Evolutionary conservation across 1,140 invertebrate species (phyloP).

Genomic region (Drosophila equinoxialis): DNA sequence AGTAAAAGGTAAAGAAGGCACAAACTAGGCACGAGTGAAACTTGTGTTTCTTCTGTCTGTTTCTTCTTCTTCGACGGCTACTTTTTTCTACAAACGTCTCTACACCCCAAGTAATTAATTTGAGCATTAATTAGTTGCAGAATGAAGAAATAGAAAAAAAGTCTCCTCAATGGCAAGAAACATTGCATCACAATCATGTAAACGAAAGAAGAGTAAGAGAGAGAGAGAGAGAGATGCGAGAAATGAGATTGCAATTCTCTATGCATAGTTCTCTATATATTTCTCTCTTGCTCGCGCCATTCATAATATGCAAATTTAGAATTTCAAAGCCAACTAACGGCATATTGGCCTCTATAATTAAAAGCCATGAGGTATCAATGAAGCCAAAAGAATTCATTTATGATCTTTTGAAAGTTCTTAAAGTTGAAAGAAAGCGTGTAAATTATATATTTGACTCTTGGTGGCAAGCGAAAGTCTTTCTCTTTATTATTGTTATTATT

Average conservation of each 20-base stretch:
- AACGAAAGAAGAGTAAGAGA: too few relatives aligned
- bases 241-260: background rate
- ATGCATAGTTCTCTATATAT: background rate
- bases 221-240: background rate
- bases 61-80: background rate
- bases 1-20: constrained; percentile 40
- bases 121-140: constrained; percentile 10
- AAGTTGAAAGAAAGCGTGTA: constrained; percentile 71
- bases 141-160: background rate
- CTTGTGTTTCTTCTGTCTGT: constrained; percentile 17
- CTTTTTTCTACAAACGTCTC: background rate
- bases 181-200: background rate
- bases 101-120: background rate
- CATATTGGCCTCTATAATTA: constrained; percentile 49
- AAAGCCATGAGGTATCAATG: constrained; percentile 40
- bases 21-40: constrained; percentile 47
- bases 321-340: constrained; percentile 31
- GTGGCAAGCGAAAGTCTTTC: constrained; percentile 63
- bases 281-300: background rate
- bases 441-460: constrained; percentile 44
- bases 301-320: background rate
- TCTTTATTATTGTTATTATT: constrained; percentile 49
- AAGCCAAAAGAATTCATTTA: constrained; percentile 56
- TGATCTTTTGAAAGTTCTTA: constrained; percentile 56
- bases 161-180: background rate